A percentile compares a stretch with the other conserved stretches of the same genome.
phyloP scores from a whole-genome alignment of 2,113 vertebrate genomes.

The Ahaetulla prasina region DNA sequence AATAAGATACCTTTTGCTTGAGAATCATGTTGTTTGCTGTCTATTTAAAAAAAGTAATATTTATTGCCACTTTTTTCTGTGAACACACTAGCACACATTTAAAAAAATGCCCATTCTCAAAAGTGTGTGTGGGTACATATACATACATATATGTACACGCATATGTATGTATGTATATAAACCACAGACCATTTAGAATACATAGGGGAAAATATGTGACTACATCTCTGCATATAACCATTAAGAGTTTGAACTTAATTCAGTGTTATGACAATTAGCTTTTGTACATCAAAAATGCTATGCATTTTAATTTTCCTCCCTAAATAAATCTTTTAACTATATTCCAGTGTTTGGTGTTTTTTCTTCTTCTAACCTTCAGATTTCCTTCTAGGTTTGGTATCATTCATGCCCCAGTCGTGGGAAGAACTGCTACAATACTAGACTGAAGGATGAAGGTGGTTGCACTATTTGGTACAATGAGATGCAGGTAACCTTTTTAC shows the following conservation, averaged over 20 bases:
- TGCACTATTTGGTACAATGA: slow-evolving; percentile 99
- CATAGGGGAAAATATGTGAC: no score
- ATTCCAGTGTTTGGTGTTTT: neutral
- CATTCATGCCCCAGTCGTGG: slow-evolving; percentile 90
- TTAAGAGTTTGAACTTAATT: neutral
- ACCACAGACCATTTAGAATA: no score
- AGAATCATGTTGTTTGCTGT: neutral
- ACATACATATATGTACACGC: no score
- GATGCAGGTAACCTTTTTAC: slow-evolving; percentile 73
- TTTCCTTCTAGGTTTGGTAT: slow-evolving; percentile 88
- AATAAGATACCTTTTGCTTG: neutral
- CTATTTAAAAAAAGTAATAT: neutral
- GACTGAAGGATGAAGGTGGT: slow-evolving; percentile 91
- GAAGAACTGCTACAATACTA: slow-evolving; percentile 90
- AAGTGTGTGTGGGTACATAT: no score
- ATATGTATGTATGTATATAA: no score
- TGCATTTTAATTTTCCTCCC: neutral
- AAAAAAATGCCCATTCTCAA: no score
- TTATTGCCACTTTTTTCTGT: no score
- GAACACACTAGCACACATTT: no score
- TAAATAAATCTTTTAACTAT: neutral
- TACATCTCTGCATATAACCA: neutral
- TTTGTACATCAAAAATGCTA: neutral
- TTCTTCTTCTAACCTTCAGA: neutral
- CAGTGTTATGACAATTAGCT: neutral